These are phyloP conservation scores for Drosophila monieri DNA, from an alignment of 2,888 invertebrate genomes.

Conservation along the genomic window DNA sequence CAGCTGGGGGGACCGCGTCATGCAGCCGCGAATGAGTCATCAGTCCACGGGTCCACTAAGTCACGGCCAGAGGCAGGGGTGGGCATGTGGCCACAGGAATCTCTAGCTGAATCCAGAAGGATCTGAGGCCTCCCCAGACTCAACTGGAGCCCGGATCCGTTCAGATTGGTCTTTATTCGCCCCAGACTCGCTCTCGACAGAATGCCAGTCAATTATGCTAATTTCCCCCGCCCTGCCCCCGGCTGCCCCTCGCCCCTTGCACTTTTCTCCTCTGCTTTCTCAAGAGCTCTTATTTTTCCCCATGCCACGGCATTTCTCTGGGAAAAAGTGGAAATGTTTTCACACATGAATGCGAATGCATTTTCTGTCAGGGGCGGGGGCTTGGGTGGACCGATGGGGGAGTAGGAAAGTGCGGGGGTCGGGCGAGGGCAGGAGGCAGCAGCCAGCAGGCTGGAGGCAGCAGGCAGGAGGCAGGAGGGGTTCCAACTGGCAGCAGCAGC, in stretches of 20 bases:
- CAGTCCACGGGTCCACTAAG: background rate
- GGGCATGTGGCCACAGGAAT: background rate
- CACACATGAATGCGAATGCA: slow-evolving; percentile 77
- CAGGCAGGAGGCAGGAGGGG: slow-evolving; percentile 4
- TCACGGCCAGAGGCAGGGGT: background rate
- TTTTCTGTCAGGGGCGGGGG: slow-evolving; percentile 17
- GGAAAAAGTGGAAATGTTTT: slow-evolving; percentile 73
- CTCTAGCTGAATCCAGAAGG: background rate
- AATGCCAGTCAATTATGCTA: slow-evolving; percentile 31
- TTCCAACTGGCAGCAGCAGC: slow-evolving; percentile 24
- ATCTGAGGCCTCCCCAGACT: background rate
- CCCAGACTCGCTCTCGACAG: slow-evolving; percentile 12
- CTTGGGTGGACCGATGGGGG: slow-evolving; percentile 1
- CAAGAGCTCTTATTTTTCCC: slow-evolving; percentile 22
- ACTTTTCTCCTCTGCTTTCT: slow-evolving; percentile 10
- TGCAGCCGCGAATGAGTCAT: background rate
- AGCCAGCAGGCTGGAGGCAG: no score
- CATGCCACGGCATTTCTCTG: slow-evolving; percentile 36
- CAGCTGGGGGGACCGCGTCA: background rate
- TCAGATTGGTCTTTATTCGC: background rate
- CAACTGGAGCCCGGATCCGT: background rate
- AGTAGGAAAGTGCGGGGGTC: background rate
- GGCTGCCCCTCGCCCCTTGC: no score
- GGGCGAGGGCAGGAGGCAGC: no score
- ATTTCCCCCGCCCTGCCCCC: slow-evolving; percentile 13